Base-by-base conservation (phyloP, 2,888 invertebrate species). In the Euplexia lucipara region DNA sequence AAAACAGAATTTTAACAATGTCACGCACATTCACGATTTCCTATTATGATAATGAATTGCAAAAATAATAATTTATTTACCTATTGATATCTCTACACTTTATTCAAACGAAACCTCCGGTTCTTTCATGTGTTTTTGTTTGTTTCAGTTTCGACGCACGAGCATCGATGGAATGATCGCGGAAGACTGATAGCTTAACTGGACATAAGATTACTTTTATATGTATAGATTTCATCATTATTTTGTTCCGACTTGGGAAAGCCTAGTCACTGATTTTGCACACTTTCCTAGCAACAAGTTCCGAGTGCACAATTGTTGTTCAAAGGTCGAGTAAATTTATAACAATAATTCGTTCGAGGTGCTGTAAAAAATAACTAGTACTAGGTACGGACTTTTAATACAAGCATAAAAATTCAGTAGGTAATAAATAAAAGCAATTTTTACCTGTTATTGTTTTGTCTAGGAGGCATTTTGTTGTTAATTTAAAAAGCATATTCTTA, bases 141-240 rank as follows among this genome's bases (percentile, higher is more conserved):
- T 48, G 8, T 45, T 20, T 42, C 14, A n/a, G 16, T 41, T 35
- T 47, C 47, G 58, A 75, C 78, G 47, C 74, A 77, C 34, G 73
- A 56, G 62, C 61, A 77, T 61, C 78, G 78, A 66, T 26, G 47
- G 78, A 77, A 62, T 54, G 54, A 34, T 34, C 73, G 54, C 78
- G 78, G 54, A 47, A 54, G 18, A 75, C 74, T 75, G 60, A 20
- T 54, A 59, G 34, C 37, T 63, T 14, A 47, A 69, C 63, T 51
- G 22, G 41, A 37, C 56, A 14, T 52, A 32, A 34, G 34, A 57
- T 60, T 48, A 72, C 61, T 35, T 44, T 37, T 59, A 1, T 26
- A 26, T 26, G n/a, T 4, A 52, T 1, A 48, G 12, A 48, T 53
- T 68, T 71, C 41, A 34, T 51, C n/a, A 52, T 32, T 35, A 1